Percentiles rank a stretch among this genome's conserved stretches.
Conservation (phyloP, 2,113 vertebrate species). For the Notothenia coriiceps region DNA sequence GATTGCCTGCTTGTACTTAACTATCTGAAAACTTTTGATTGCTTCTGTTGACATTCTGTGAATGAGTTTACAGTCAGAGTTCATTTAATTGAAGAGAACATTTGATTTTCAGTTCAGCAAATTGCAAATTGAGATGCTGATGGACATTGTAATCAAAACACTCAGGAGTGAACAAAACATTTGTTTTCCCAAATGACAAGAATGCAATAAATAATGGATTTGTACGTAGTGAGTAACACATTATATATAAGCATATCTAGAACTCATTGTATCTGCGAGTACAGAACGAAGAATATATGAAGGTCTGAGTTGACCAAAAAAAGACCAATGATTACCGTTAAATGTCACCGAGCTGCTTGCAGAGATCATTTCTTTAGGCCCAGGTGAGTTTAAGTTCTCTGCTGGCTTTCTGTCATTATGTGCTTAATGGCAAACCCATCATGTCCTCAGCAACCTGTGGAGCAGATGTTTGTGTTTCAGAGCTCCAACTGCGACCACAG, state of each 20-base stretch:
- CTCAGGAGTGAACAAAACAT: neutral
- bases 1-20: slow-evolving; percentile 13
- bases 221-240: neutral
- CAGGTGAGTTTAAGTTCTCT: neutral
- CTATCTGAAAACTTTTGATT: slow-evolving; percentile 32
- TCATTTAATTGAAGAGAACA: slow-evolving; percentile 17
- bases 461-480: neutral
- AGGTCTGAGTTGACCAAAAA: neutral
- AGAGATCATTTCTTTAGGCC: neutral
- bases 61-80: slow-evolving; percentile 29
- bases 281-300: neutral
- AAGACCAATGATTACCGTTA: neutral
- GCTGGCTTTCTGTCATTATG: slow-evolving; percentile 11
- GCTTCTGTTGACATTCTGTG: slow-evolving; percentile 1
- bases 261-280: neutral
- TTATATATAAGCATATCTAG: neutral
- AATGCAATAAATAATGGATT: neutral
- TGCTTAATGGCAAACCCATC: slow-evolving; percentile 22
- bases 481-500: slow-evolving; percentile 10
- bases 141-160: slow-evolving; percentile 20
- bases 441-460: slow-evolving; percentile 18
- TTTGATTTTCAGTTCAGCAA: slow-evolving; percentile 18
- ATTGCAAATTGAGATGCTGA: slow-evolving; percentile 20
- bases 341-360: neutral
- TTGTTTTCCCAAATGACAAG: neutral